Conservation (phyloP, 2,888 invertebrate genomes). For the Cistogaster globosa region DNA sequence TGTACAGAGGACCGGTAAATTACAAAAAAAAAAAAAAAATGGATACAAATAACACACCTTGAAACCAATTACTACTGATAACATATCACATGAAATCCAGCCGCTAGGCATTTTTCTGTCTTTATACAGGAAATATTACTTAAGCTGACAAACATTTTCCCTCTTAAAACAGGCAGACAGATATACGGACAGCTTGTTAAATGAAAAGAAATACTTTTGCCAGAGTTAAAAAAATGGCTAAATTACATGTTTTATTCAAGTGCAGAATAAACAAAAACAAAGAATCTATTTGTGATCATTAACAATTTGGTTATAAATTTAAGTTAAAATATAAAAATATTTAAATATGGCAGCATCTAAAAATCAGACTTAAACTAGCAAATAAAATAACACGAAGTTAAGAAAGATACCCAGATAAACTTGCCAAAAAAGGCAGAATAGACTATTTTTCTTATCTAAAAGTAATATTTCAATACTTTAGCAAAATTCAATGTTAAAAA, state of each 20-base stretch:
- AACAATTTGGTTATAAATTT: slow-evolving; percentile 56
- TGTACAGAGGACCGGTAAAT: slow-evolving; percentile 18
- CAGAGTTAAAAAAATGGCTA: slow-evolving; percentile 10
- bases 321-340: slow-evolving; percentile 3
- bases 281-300: slow-evolving; percentile 62
- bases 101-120: slow-evolving; percentile 28
- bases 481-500: no score
- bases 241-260: slow-evolving; percentile 52
- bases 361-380: not conserved
- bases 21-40: not conserved
- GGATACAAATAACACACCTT: slow-evolving; percentile 61
- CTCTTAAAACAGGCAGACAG: slow-evolving; percentile 4
- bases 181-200: slow-evolving; percentile 39
- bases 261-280: slow-evolving; percentile 3
- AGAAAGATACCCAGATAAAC: not conserved
- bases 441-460: no score
- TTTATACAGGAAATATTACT: slow-evolving; percentile 56
- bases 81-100: slow-evolving; percentile 54
- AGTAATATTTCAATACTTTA: no score
- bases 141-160: slow-evolving; percentile 43
- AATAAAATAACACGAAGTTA: slow-evolving; percentile 4
- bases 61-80: slow-evolving; percentile 57
- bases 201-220: slow-evolving; percentile 16
- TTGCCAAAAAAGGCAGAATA: not conserved
- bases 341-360: not conserved